Evolutionary conservation across 2,113 vertebrate species (phyloP).

Genomic region (Apeltes quadracus): DNA sequence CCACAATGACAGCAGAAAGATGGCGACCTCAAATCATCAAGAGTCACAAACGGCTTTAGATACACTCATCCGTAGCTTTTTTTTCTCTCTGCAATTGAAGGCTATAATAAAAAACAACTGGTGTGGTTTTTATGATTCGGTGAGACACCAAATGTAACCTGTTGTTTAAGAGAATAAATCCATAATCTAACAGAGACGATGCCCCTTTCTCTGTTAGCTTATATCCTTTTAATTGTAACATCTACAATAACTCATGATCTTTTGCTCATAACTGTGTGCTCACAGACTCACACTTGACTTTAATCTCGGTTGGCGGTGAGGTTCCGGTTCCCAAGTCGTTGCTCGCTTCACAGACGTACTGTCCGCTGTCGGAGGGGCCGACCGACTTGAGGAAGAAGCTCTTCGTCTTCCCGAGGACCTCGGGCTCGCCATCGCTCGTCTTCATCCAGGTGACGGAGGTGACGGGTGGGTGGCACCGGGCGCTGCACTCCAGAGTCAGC

Average conservation of each 20-base stretch:
- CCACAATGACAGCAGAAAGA: not conserved
- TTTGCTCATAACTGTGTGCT: not conserved
- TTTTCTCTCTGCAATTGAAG: not conserved
- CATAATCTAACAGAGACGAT: not conserved
- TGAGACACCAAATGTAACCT: not conserved
- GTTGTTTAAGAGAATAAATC: not conserved
- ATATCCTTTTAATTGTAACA: not conserved
- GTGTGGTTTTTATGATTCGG: not conserved
- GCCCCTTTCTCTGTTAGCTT: not conserved
- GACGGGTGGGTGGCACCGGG: slow-evolving; percentile 32
- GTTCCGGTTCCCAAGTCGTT: slow-evolving; percentile 48
- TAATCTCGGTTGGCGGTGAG: slow-evolving; percentile 36
- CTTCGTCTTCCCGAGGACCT: rapidly evolving
- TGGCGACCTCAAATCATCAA: not conserved
- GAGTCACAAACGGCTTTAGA: not conserved
- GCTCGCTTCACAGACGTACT: slow-evolving; percentile 54
- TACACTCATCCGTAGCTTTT: not conserved
- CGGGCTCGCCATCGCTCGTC: not conserved
- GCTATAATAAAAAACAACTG: not conserved
- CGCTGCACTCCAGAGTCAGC: slow-evolving; percentile 53
- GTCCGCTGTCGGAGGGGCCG: slow-evolving; percentile 44
- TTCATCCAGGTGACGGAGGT: slow-evolving; percentile 58
- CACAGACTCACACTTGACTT: slow-evolving; percentile 67
- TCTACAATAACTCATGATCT: too few species aligned
- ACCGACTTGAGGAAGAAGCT: not conserved